These are phyloP conservation scores for Chromis chromis DNA, from an alignment of 2,797 vertebrate species.

Conservation along the genomic window DNA sequence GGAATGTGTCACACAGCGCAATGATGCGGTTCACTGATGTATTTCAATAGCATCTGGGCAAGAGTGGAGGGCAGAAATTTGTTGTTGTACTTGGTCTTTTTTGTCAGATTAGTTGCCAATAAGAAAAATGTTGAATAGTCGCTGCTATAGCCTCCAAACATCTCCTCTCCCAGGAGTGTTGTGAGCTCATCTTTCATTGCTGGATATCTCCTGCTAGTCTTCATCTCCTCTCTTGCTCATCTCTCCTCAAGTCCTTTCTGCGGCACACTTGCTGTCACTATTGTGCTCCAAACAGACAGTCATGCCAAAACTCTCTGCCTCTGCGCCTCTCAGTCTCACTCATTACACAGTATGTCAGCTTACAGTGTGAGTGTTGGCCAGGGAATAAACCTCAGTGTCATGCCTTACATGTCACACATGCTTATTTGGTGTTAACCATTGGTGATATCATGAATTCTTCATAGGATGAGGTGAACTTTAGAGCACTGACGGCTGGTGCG, in stretches of 20 bases:
- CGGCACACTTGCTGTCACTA: conserved; percentile 36
- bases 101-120: neutral
- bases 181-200: conserved; percentile 13
- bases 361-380: conserved; percentile 7
- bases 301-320: conserved; percentile 18
- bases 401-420: conserved; percentile 38
- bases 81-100: neutral
- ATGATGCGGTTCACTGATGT: neutral
- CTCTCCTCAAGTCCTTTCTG: conserved; percentile 28
- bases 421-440: conserved; percentile 43
- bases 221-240: conserved; percentile 22
- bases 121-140: conserved; percentile 5
- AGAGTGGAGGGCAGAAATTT: neutral
- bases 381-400: conserved; percentile 29
- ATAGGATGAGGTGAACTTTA: conserved; percentile 44
- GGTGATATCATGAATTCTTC: conserved; percentile 50
- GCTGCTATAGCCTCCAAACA: conserved; percentile 20
- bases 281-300: conserved; percentile 44
- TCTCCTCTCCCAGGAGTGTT: neutral
- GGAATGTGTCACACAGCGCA: neutral
- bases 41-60: conserved; percentile 6
- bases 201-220: neutral
- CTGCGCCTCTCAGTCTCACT: conserved; percentile 26
- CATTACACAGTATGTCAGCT: conserved; percentile 17
- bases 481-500: conserved; percentile 38